Conservation (phyloP, 2,797 vertebrate genomes). For the Remorina albescens region DNA sequence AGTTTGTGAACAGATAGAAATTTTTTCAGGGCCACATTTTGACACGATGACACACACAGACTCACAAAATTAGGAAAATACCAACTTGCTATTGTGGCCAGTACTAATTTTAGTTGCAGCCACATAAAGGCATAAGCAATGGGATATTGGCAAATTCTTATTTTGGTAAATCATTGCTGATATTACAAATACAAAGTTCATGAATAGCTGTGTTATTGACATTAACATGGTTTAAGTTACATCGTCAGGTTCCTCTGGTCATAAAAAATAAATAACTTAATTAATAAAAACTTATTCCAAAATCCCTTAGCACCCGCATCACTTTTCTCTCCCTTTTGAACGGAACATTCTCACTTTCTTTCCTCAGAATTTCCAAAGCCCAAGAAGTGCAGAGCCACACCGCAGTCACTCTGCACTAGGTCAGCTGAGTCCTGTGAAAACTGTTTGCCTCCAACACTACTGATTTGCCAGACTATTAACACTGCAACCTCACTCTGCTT, state of each 20-base stretch:
- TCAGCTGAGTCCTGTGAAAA: constrained; percentile 67
- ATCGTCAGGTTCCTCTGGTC: not conserved
- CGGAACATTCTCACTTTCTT: constrained; percentile 31
- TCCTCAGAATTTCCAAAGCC: constrained; percentile 56
- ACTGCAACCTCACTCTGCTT: constrained; percentile 58
- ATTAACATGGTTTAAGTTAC: not conserved
- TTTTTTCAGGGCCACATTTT: too few relatives aligned
- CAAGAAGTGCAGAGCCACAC: constrained; percentile 40
- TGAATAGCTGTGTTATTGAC: not conserved
- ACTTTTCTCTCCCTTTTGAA: constrained; percentile 9
- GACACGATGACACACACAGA: too few relatives aligned
- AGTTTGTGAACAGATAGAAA: too few relatives aligned
- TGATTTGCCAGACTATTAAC: constrained; percentile 71
- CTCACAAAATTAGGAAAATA: too few relatives aligned
- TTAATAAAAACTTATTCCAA: not conserved
- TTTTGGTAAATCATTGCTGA: not conserved
- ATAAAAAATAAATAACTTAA: not conserved
- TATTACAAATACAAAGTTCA: not conserved
- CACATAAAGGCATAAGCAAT: not conserved
- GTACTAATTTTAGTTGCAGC: not conserved
- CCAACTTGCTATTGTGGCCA: too few relatives aligned
- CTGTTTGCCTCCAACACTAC: constrained; percentile 61
- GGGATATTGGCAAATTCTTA: not conserved
- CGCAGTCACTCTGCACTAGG: constrained; percentile 53
- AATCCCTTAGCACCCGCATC: constrained; percentile 16